Conservation (phyloP, 2,797 vertebrate species). For the Acipenser ruthenus region DNA sequence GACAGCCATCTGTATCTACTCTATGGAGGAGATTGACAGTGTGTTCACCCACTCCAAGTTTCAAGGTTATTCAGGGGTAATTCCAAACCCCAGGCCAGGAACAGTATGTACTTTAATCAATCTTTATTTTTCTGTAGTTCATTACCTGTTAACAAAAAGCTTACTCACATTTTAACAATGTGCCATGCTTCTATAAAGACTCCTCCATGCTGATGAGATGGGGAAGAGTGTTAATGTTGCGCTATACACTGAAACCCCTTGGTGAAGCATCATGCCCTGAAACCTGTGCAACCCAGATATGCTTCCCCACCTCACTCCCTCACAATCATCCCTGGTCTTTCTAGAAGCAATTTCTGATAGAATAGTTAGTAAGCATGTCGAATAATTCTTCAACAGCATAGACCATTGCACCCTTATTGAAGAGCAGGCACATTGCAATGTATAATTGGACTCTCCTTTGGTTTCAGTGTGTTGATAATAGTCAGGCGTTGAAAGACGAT, state of each 20-base stretch:
- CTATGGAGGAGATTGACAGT: neutral
- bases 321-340: too few species aligned
- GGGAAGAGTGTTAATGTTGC: neutral
- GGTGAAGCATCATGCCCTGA: neutral
- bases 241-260: too few species aligned
- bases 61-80: neutral
- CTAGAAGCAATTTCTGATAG: too few species aligned
- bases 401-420: too few species aligned
- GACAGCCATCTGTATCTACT: neutral
- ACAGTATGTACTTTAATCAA: conserved; percentile 1
- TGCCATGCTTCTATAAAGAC: too few species aligned
- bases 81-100: conserved; percentile 7
- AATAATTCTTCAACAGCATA: neutral
- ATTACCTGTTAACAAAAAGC: too few species aligned
- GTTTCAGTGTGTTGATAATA: conserved; percentile 40
- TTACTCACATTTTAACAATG: too few species aligned
- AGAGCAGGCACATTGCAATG: too few species aligned
- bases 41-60: neutral
- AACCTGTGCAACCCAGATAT: neutral
- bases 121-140: neutral
- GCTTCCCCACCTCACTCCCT: too few species aligned
- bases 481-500: fast-evolving
- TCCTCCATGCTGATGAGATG: too few species aligned
- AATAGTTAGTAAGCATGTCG: neutral
- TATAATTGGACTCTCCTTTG: neutral